Evolutionary conservation across 2,113 vertebrate genomes (phyloP), one percentile per base, ranked within the genome.

Genomic region (Cettia cetti): DNA sequence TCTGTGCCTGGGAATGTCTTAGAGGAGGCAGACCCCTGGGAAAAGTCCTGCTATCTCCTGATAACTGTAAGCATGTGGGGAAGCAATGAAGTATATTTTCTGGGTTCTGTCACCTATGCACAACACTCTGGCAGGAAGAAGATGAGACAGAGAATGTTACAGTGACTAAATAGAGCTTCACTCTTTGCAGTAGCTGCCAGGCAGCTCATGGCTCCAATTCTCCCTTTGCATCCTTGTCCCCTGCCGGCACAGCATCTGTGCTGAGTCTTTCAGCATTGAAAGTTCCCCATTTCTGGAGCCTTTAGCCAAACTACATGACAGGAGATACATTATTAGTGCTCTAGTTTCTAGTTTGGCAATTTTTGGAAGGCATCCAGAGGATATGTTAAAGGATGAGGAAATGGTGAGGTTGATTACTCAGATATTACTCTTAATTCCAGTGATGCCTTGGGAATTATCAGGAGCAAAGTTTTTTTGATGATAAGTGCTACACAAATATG

Each of bases 241-340:
- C 92, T 42, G 44, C 95, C 10, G 44, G 49, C 40, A 69, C 1
- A 2, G 76, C 93, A 92, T 89, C 93, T 96, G 94, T 90, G 40
- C 69, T 93, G 56, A 53, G 72, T 93, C 86, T 90, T 92, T 82
- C 85, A 83, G 94, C 47, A 63, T 16, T 81, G 39, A 20, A 86
- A 78, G 19, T 81, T 86, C 40, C 40, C 30, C 31, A 3, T 75
- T 95, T 92, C 64, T 82, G 76, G 69, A 86, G 66, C 39, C 69
- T 45, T 71, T 52, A 83, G 72, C 76, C 93, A 93, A 87, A 88
- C 37, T 83, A 64, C 71, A n/a, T 88, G 85, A 78, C 76, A 88
- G 82, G 31, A 94, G 69, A 95, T 86, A 90, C 26, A 56, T 90
- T 89, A 84, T 92, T 93, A 94, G 76, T 68, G 53, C 72, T 92